Conservation (phyloP, 2,113 vertebrate species). For the western clawed frog (Xenopus tropicalis) region DNA sequence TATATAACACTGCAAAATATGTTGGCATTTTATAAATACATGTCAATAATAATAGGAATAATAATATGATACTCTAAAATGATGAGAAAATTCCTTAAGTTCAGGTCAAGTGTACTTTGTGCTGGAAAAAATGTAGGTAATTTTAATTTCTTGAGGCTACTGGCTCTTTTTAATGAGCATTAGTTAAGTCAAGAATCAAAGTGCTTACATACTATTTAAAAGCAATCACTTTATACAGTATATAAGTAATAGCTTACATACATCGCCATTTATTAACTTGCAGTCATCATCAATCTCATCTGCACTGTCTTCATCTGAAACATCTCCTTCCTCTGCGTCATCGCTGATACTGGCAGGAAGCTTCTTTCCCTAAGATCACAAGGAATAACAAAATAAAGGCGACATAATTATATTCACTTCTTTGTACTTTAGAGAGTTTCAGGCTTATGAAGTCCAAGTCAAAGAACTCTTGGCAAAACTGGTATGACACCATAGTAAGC, state of each 20-base stretch:
- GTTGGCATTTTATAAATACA: too few relatives aligned
- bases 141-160: too few relatives aligned
- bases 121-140: too few relatives aligned
- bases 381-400: not conserved
- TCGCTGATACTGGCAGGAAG: conserved; percentile 90
- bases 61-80: too few relatives aligned
- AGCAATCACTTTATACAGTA: not conserved
- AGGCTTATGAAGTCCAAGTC: not conserved
- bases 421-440: not conserved
- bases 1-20: too few relatives aligned
- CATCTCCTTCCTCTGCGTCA: conserved; percentile 90
- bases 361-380: conserved; percentile 83
- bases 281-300: conserved; percentile 97
- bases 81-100: too few relatives aligned
- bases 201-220: too few relatives aligned
- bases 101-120: too few relatives aligned
- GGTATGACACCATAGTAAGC: not conserved
- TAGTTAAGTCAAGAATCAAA: too few relatives aligned
- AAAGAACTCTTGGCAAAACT: not conserved
- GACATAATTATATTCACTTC: too few relatives aligned
- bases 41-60: too few relatives aligned
- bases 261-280: conserved; percentile 92
- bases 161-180: too few relatives aligned
- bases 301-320: conserved; percentile 96
- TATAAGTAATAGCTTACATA: conserved; percentile 58